These are phyloP conservation scores for Fabriciana adippe DNA, from an alignment of 2,888 invertebrate species.

Conservation along the genomic window DNA sequence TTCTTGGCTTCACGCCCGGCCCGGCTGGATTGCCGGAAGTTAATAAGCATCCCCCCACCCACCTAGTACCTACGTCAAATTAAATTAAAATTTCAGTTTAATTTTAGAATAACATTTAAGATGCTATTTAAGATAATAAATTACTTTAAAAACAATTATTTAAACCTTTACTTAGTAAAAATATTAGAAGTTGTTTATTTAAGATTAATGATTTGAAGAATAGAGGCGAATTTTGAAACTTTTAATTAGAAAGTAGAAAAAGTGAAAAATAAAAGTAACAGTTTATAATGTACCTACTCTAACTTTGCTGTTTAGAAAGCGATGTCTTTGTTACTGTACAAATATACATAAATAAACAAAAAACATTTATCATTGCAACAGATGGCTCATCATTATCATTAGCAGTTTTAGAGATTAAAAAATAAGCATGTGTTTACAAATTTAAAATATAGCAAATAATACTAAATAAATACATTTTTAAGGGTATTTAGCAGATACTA, in stretches of 20 bases:
- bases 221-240: background rate
- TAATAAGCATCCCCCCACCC: too few species aligned
- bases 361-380: background rate
- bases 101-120: too few species aligned
- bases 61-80: too few species aligned
- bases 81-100: too few species aligned
- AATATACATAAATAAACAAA: background rate
- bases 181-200: background rate
- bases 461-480: too few species aligned
- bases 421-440: conserved; percentile 4
- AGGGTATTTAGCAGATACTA: too few species aligned
- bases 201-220: background rate
- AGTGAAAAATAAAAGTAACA: conserved; percentile 2
- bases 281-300: background rate
- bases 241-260: background rate
- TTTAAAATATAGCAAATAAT: background rate
- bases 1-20: too few species aligned
- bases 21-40: too few species aligned
- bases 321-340: background rate
- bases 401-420: conserved; percentile 5
- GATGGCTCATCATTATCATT: conserved; percentile 1
- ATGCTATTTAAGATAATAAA: too few species aligned
- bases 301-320: conserved; percentile 12
- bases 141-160: background rate
- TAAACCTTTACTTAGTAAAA: background rate